Percentiles rank a stretch among this genome's conserved stretches.
These are phyloP conservation scores for Pomacea maculata DNA, from an alignment of 1,140 invertebrate genomes.

Conservation along the genomic window DNA sequence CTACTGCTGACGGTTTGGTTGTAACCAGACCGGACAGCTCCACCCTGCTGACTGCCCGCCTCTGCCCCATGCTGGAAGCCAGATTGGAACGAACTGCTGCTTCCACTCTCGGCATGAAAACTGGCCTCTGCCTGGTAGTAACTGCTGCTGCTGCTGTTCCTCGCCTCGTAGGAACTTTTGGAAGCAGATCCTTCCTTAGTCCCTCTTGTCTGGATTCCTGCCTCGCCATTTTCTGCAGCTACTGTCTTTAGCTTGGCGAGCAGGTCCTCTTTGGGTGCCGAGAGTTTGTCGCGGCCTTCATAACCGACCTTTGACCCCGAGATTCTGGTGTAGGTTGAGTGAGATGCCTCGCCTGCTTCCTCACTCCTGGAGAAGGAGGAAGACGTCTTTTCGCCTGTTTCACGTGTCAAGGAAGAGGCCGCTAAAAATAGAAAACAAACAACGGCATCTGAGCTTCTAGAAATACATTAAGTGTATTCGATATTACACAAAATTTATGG, in stretches of 20 bases:
- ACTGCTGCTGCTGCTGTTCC: not conserved
- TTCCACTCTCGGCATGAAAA: no score
- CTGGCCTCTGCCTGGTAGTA: not conserved
- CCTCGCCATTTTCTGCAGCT: not conserved
- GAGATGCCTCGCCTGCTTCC: not conserved
- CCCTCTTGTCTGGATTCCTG: not conserved
- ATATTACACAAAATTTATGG: no score
- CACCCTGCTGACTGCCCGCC: no score
- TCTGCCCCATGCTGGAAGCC: no score
- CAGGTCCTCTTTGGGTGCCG: not conserved
- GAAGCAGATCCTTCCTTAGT: not conserved
- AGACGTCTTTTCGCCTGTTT: not conserved
- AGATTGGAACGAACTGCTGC: no score
- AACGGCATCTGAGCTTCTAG: not conserved
- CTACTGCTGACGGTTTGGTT: no score
- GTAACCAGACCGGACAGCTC: no score
- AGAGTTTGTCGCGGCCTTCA: no score
- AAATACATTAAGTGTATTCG: not conserved
- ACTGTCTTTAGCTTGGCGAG: no score
- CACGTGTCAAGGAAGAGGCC: not conserved
- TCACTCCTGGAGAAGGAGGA: constrained; percentile 1
- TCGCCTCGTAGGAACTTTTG: no score
- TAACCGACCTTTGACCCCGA: not conserved
- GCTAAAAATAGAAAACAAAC: not conserved
- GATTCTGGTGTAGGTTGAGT: not conserved